Percentiles rank a stretch among this genome's conserved stretches.
Evolutionary conservation across 2,888 invertebrate genomes (phyloP).

Genomic region (Sinotaia quadrata): DNA sequence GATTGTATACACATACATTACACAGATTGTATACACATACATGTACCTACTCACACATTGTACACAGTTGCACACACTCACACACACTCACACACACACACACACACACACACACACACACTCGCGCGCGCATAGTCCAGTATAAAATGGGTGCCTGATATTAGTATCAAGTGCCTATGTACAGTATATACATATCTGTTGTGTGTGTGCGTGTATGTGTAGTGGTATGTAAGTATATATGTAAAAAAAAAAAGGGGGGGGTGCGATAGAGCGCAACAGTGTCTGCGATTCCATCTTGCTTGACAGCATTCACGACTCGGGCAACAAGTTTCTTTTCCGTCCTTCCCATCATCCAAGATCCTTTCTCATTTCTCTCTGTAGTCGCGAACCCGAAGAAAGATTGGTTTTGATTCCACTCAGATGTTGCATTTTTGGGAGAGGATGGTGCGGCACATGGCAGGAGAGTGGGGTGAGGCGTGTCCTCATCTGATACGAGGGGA

Average conservation of each 20-base stretch:
- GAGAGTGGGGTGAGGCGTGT: not conserved
- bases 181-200: no score
- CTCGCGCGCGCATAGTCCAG: no score
- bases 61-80: no score
- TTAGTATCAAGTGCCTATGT: no score
- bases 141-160: no score
- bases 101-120: no score
- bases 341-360: not conserved
- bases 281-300: not conserved
- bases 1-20: no score
- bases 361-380: not conserved
- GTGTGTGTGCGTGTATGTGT: no score
- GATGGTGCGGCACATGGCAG: not conserved
- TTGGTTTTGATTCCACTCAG: constrained; percentile 9
- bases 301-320: not conserved
- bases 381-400: not conserved
- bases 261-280: not conserved
- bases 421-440: not conserved
- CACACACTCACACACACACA: no score
- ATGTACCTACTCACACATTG: no score
- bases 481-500: constrained; percentile 26
- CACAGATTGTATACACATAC: no score
- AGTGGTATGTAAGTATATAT: no score
- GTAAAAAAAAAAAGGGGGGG: not conserved
- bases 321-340: not conserved